Evolutionary conservation across 2,113 vertebrate genomes (phyloP).

Genomic region (Oxygymnocypris stewartii): DNA sequence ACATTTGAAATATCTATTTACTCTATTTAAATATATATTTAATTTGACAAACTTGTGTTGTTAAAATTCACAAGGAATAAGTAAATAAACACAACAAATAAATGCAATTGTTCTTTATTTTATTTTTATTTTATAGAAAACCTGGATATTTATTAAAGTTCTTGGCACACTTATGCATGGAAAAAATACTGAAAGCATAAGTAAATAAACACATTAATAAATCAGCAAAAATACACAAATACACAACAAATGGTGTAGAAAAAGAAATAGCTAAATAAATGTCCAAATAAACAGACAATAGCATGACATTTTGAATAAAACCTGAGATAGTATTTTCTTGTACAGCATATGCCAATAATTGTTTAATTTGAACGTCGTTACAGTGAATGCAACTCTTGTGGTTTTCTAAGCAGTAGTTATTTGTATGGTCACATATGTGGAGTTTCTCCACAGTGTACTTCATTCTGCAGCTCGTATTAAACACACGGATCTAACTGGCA

Average conservation of each 20-base stretch:
- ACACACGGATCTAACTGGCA: conserved; percentile 31
- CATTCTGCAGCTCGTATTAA: background rate
- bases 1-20: too few species aligned
- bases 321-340: too few species aligned
- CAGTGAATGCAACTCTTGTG: background rate
- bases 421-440: background rate
- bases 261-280: too few species aligned
- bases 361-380: background rate
- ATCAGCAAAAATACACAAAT: background rate
- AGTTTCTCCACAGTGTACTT: background rate
- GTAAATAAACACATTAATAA: background rate
- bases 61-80: background rate
- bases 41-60: background rate
- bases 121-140: background rate
- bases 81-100: too few species aligned
- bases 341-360: too few species aligned
- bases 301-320: too few species aligned
- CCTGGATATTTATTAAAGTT: background rate
- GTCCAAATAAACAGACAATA: too few species aligned
- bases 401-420: background rate
- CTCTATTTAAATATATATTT: background rate
- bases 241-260: too few species aligned
- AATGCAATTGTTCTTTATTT: background rate
- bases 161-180: background rate
- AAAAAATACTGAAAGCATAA: background rate